Conservation (phyloP, 2,797 vertebrate genomes). For the Poecilia picta region DNA sequence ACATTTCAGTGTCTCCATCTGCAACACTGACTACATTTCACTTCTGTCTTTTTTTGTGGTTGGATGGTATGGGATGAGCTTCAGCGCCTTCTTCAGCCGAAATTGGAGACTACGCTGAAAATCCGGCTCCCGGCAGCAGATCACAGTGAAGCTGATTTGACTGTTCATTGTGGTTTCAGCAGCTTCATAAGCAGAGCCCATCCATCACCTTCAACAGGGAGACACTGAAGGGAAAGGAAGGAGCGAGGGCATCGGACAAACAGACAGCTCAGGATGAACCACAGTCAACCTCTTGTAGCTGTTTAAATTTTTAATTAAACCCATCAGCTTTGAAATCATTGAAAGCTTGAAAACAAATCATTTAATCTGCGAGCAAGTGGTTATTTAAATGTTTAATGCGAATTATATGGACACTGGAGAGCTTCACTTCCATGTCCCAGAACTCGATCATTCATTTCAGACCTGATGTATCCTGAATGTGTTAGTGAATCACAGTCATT, state of each 20-base stretch:
- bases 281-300: conserved; percentile 19
- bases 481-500: conserved; percentile 54
- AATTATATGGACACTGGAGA: neutral
- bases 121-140: conserved; percentile 53
- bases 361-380: neutral
- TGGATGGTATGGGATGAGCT: conserved; percentile 1
- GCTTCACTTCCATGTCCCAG: conserved; percentile 48
- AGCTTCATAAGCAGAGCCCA: conserved; percentile 82
- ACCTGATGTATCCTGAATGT: conserved; percentile 48
- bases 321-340: neutral
- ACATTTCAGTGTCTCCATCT: neutral
- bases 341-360: neutral
- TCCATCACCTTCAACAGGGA: conserved; percentile 82
- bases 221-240: conserved; percentile 47
- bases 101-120: conserved; percentile 52
- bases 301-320: conserved; percentile 16
- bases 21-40: conserved; percentile 38
- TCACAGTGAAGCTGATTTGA: conserved; percentile 73
- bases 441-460: conserved; percentile 57
- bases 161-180: conserved; percentile 82
- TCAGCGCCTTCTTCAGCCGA: conserved; percentile 13
- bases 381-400: neutral
- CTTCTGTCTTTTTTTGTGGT: conserved; percentile 4
- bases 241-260: conserved; percentile 60
- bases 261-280: conserved; percentile 33